Percentiles rank a stretch among this genome's conserved stretches.
These are phyloP conservation scores for Echiichthys vipera DNA, from an alignment of 2,797 vertebrate species.

Conservation along the genomic window DNA sequence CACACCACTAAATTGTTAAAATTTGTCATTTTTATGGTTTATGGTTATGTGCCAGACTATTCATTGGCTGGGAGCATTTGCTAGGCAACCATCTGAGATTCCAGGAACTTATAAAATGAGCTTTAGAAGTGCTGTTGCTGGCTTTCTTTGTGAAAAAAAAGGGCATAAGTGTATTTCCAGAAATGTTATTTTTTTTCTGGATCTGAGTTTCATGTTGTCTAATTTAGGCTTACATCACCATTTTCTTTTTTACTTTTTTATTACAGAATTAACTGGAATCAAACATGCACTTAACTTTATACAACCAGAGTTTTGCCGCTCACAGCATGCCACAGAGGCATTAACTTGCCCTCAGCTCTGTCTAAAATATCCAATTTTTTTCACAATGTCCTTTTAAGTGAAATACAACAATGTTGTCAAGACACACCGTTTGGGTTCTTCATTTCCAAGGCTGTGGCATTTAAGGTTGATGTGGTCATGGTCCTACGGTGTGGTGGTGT, in stretches of 20 bases:
- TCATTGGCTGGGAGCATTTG: neutral
- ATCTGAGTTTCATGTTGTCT: conserved; percentile 29
- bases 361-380: conserved; percentile 24
- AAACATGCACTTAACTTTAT: conserved; percentile 25
- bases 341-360: conserved; percentile 10
- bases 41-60: neutral
- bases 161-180: neutral
- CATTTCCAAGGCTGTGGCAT: conserved; percentile 41
- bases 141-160: neutral
- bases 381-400: conserved; percentile 29
- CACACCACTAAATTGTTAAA: neutral
- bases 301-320: conserved; percentile 19
- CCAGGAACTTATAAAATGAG: neutral
- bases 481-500: conserved; percentile 39
- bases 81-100: neutral
- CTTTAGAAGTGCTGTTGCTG: neutral
- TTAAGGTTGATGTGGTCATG: conserved; percentile 47
- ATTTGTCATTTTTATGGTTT: neutral
- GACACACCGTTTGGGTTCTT: conserved; percentile 35
- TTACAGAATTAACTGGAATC: conserved; percentile 20
- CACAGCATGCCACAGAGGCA: conserved; percentile 29
- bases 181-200: neutral
- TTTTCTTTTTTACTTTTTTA: conserved; percentile 24
- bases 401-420: conserved; percentile 34
- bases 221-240: conserved; percentile 29